A percentile compares a stretch with the other conserved stretches of the same genome.
These are phyloP conservation scores for Pentalonia nigronervosa DNA, from an alignment of 1,140 invertebrate species.

Conservation along the genomic window DNA sequence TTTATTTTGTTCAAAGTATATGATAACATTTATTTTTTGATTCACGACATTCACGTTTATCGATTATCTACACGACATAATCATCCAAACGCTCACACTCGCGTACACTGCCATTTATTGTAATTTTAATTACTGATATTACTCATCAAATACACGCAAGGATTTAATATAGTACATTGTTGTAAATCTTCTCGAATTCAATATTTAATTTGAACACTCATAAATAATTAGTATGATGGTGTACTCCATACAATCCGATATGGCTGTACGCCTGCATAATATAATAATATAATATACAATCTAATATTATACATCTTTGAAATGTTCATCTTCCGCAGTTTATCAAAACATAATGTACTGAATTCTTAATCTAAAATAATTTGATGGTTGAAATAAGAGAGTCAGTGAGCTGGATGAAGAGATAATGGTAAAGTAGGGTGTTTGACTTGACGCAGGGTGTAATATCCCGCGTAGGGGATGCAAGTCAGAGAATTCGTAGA, in stretches of 20 bases:
- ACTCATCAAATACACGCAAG: no score
- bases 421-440: slow-evolving; percentile 20
- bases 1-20: not conserved
- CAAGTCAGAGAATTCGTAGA: not conserved
- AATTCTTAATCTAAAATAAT: slow-evolving; percentile 36
- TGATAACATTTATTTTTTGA: not conserved
- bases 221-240: not conserved
- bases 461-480: not conserved
- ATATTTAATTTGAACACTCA: not conserved
- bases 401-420: slow-evolving; percentile 43
- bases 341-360: not conserved
- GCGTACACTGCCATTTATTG: not conserved
- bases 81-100: no score
- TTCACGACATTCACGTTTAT: not conserved
- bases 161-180: no score
- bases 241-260: no score
- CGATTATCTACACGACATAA: no score
- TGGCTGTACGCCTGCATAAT: not conserved
- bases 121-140: no score
- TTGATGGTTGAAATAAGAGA: slow-evolving; percentile 43
- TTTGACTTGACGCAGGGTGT: not conserved
- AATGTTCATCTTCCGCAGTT: not conserved
- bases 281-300: not conserved
- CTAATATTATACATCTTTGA: not conserved
- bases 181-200: not conserved